These are phyloP conservation scores for Neofelis nebulosa DNA, from an alignment of 2,113 vertebrate species.

Conservation along the genomic window DNA sequence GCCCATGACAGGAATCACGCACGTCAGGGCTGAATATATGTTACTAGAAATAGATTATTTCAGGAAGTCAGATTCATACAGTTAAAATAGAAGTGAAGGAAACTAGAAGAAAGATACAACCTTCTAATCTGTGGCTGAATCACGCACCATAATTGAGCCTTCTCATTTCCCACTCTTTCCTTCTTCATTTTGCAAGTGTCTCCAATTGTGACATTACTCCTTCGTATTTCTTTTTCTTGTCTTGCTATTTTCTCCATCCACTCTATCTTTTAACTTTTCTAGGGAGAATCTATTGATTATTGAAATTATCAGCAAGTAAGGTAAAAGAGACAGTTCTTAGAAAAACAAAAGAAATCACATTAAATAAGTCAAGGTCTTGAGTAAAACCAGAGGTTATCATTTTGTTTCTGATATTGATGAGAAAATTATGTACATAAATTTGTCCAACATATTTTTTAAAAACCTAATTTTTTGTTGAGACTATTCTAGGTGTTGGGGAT, in stretches of 20 bases:
- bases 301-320: neutral
- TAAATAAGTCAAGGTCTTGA: neutral
- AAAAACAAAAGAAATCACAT: neutral
- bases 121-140: constrained; percentile 72
- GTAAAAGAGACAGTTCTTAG: neutral
- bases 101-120: constrained; percentile 55
- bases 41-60: constrained; percentile 69
- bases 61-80: constrained; percentile 67
- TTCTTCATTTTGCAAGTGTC: constrained; percentile 64
- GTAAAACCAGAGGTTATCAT: neutral
- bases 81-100: constrained; percentile 67
- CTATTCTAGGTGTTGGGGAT: neutral
- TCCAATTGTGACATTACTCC: constrained; percentile 65
- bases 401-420: neutral
- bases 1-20: constrained; percentile 55
- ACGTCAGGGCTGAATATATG: constrained; percentile 41
- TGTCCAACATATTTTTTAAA: neutral
- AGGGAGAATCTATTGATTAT: neutral
- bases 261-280: constrained; percentile 16
- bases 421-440: constrained; percentile 13
- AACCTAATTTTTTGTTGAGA: neutral
- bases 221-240: constrained; percentile 67
- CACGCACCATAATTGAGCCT: constrained; percentile 66
- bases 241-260: constrained; percentile 57
- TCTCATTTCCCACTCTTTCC: constrained; percentile 68